Conservation (phyloP, 2,888 invertebrate genomes). For the Hemithea aestivaria region DNA sequence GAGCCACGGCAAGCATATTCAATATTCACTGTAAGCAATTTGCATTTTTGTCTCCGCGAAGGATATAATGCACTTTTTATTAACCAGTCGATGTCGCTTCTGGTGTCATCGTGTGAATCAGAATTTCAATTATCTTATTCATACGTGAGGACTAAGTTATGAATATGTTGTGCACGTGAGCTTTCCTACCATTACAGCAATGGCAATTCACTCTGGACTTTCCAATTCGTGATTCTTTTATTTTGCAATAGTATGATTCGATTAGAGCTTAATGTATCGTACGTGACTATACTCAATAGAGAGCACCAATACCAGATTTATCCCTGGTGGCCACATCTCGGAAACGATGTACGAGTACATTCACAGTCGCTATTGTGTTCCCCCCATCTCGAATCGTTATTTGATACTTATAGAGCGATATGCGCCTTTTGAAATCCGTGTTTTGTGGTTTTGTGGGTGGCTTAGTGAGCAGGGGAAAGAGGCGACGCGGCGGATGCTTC, state of each 20-base stretch:
- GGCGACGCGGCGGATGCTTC: slow-evolving; percentile 30
- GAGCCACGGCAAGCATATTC: slow-evolving; percentile 38
- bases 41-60: slow-evolving; percentile 52
- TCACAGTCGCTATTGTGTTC: slow-evolving; percentile 52
- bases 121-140: slow-evolving; percentile 42
- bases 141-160: slow-evolving; percentile 15
- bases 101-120: slow-evolving; percentile 30
- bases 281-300: slow-evolving; percentile 63
- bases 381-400: slow-evolving; percentile 49
- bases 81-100: slow-evolving; percentile 31
- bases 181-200: no score
- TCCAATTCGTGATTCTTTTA: slow-evolving; percentile 15
- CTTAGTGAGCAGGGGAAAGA: slow-evolving; percentile 24
- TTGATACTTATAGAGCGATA: slow-evolving; percentile 37
- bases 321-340: slow-evolving; percentile 43
- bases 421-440: slow-evolving; percentile 38
- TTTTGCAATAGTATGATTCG: slow-evolving; percentile 13
- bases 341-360: slow-evolving; percentile 52
- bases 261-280: slow-evolving; percentile 40
- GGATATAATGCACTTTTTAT: slow-evolving; percentile 39
- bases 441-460: slow-evolving; percentile 46
- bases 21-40: slow-evolving; percentile 46
- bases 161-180: background rate
- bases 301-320: slow-evolving; percentile 39
- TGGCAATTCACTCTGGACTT: background rate